Base-by-base conservation (phyloP, 2,113 vertebrate genomes). In the Theristicus caerulescens region DNA sequence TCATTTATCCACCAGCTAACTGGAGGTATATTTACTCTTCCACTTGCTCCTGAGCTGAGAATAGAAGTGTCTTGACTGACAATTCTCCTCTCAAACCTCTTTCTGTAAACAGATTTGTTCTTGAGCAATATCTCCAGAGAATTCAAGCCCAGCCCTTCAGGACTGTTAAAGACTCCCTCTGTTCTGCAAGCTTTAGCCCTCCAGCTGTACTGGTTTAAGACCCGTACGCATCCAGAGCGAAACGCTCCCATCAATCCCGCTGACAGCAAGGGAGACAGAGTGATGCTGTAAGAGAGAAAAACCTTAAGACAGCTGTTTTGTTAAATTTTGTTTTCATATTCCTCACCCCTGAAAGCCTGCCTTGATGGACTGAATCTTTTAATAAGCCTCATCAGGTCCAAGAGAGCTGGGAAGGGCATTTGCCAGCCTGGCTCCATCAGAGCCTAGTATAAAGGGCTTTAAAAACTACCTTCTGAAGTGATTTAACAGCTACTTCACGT, bases 51-150 rank as follows among this genome's bases (percentile, higher is more conserved):
- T 65, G 57, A 86, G 83, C 79, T 96, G 84, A 92, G 86, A 96
- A 90, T 72, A 93, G 89, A 91, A 87, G 52, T 67, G 62, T 51
- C 55, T 77, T 90, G 87, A 90, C 61, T 95, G 91, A 86, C 86
- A 95, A 67, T 84, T 82, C 90, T 71, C 67, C 58, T 80, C 69
- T 90, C 82, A 51, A 80, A 74, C 54, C 22, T 64, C 47, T 71
- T 76, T 81, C 79, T 95, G 93, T 95, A 89, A 95, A 94, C 90
- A 94, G 84, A 73, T 91, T 79, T 80, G 83, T 64, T 96, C 61
- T 93, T 54, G 62, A 94, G 91, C 76, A 94, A 11, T 42, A 62
- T 73, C 91, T 84, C 81, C 59, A 32, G 83, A 54, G 72, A 64
- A 51, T 55, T 64, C 64, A 62, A 93, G 65, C 88, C 69, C 69